Base-by-base conservation (phyloP, 2,888 invertebrate genomes). In the Clistopyga incitator region DNA sequence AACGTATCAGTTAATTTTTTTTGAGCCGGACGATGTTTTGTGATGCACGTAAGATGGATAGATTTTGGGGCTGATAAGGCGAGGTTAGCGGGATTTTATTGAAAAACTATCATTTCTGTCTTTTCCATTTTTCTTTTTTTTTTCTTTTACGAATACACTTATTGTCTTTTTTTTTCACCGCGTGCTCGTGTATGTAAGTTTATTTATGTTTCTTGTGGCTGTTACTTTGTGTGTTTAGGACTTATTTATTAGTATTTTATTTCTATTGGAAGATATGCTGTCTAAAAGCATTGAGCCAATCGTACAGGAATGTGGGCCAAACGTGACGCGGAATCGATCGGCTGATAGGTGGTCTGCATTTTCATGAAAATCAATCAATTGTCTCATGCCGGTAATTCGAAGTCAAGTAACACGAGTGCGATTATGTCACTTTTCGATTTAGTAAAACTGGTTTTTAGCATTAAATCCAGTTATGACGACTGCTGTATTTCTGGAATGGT, bases 251-350 rank as follows among this genome's bases (percentile, higher is more conserved):
- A 13, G 15, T 25, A 3, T 54, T 20, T 8, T 20, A 20, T 23
- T 23, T 25, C 11, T 8, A 61, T 34, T 2, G 29, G 8, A 18
- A 34, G 8, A 34, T 20, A 3, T 10, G 61, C n/a, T 18, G 18
- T 18, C 18, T 38, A 11, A 38, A 59, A 64, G 45, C 25, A 64
- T 61, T 47, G 61, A 42, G 45, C 68, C 74, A 56, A 75, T 79
- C 54, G 79, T n/a, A 78, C 56, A 45, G 64, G 20, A 76, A 82
- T 79, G 47, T 79, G 64, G 82, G 75, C 61, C 82, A 70, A 67
- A 54, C 18, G 20, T 54, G 50, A 75, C 71, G 20, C 42, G 20
- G 59, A 72, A 72, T 72, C 71, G 72, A 81, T 78, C 38, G 38
- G 25, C 29, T 68, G 56, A 72, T 72, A 59, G 61, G 34, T 71